These are phyloP conservation scores for Aplodontia rufa DNA, from an alignment of 2,113 vertebrate genomes.

Conservation along the genomic window DNA sequence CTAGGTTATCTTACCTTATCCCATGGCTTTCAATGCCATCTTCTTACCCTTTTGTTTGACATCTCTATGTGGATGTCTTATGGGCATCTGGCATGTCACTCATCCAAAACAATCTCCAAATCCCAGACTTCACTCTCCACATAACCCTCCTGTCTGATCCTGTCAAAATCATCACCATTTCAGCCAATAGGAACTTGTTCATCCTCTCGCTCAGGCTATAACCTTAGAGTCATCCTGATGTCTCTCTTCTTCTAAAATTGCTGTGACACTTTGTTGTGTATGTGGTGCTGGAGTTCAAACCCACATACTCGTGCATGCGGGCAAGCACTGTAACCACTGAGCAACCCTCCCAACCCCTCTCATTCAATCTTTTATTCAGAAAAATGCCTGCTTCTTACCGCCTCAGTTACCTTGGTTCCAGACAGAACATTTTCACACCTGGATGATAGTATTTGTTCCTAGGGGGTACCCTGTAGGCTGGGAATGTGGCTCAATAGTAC, in stretches of 20 bases:
- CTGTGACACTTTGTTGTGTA: too few relatives aligned
- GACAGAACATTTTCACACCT: not conserved
- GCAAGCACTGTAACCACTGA: too few relatives aligned
- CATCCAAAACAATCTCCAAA: not conserved
- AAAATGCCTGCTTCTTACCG: not conserved
- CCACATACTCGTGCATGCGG: too few relatives aligned
- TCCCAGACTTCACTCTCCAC: not conserved
- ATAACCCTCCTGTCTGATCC: accelerated
- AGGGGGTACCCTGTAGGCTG: not conserved
- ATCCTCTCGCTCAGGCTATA: not conserved
- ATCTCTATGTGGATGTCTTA: not conserved
- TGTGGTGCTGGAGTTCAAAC: too few relatives aligned
- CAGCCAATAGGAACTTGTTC: not conserved
- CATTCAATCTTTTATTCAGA: not conserved
- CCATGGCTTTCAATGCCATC: not conserved
- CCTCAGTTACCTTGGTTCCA: not conserved
- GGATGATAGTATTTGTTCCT: not conserved
- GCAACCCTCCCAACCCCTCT: too few relatives aligned
- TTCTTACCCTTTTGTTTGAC: not conserved
- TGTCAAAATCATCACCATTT: not conserved
- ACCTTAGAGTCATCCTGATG: not conserved
- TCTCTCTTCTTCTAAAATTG: not conserved
- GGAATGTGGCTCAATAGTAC: not conserved
- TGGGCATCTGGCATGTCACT: not conserved
- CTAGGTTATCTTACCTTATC: not conserved